These are phyloP conservation scores for Lagocephalus sceleratus DNA, from an alignment of 2,797 vertebrate species.

Conservation along the genomic window DNA sequence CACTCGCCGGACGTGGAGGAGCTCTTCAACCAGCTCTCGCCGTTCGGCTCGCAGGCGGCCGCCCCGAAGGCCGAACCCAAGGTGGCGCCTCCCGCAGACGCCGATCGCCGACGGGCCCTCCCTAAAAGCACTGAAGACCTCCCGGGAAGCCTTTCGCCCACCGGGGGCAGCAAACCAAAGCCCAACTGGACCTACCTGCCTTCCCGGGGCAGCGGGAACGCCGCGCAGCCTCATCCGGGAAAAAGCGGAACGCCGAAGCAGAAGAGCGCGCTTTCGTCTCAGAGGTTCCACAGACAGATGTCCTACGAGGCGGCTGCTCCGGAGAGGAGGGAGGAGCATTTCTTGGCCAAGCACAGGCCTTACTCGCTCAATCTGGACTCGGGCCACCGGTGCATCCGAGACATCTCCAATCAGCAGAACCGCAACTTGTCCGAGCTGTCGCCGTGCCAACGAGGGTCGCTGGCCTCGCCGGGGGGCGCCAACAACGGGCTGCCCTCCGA, in stretches of 20 bases:
- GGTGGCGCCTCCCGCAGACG: slow-evolving; percentile 20
- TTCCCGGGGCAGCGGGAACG: slow-evolving; percentile 25
- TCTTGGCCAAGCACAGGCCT: slow-evolving; percentile 74
- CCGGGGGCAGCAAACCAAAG: slow-evolving; percentile 41
- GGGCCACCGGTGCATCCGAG: slow-evolving; percentile 71
- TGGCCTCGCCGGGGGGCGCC: slow-evolving; percentile 38
- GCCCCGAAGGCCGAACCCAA: slow-evolving; percentile 15
- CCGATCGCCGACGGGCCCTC: slow-evolving; percentile 18
- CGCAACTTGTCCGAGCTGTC: slow-evolving; percentile 52
- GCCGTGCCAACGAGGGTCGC: slow-evolving; percentile 42
- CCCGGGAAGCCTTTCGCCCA: slow-evolving; percentile 45
- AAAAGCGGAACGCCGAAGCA: slow-evolving; percentile 59
- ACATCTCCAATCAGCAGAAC: slow-evolving; percentile 76
- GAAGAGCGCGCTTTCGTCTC: slow-evolving; percentile 62
- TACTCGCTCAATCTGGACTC: slow-evolving; percentile 90
- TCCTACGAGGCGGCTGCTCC: slow-evolving; percentile 64
- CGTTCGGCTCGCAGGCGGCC: slow-evolving; percentile 37
- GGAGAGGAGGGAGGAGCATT: slow-evolving; percentile 65
- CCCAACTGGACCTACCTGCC: slow-evolving; percentile 48
- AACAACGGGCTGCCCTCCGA: slow-evolving; percentile 62
- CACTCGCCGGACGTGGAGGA: slow-evolving; percentile 89
- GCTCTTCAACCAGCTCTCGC: slow-evolving; percentile 65
- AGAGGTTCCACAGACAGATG: slow-evolving; percentile 68
- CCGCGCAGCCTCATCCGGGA: slow-evolving; percentile 44
- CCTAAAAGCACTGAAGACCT: slow-evolving; percentile 30